A percentile compares a stretch with the other conserved stretches of the same genome.
These are phyloP conservation scores for Limnodromus scolopaceus DNA, from an alignment of 2,797 vertebrate species.

Conservation along the genomic window DNA sequence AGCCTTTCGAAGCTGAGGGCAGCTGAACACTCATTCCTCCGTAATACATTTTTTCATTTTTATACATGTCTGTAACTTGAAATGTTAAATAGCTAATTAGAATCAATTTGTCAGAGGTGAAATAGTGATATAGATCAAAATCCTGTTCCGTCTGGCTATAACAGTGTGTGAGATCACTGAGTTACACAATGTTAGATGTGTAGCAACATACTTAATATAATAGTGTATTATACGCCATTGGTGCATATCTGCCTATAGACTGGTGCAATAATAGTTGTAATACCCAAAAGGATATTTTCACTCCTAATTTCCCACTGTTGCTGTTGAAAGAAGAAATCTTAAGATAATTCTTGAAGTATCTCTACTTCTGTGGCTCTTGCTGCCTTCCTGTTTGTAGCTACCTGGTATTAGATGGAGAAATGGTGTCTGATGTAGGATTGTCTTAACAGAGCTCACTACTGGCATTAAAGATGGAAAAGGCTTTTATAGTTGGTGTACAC, in stretches of 20 bases:
- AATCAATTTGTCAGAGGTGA: not conserved
- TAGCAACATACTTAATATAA: not conserved
- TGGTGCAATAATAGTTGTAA: not conserved
- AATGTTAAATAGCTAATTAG: not conserved
- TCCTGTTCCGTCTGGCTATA: not conserved
- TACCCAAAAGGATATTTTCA: not conserved
- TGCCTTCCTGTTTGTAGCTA: not conserved
- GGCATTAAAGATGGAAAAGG: not conserved
- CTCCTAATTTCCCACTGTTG: not conserved
- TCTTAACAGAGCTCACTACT: not conserved
- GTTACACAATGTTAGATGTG: not conserved
- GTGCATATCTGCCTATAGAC: not conserved
- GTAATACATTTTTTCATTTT: not conserved
- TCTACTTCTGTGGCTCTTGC: not conserved
- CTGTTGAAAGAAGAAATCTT: not conserved
- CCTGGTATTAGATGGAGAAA: not conserved
- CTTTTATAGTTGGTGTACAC: not conserved
- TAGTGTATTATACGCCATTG: not conserved
- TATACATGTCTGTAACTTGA: not conserved
- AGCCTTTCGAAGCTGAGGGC: not conserved
- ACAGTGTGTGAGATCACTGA: not conserved
- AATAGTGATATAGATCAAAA: not conserved
- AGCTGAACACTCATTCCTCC: not conserved
- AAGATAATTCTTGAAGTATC: not conserved
- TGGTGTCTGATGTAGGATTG: not conserved